A percentile compares a stretch with the other conserved stretches of the same genome.
These are phyloP conservation scores for Ariolimax columbianus DNA, from an alignment of 2,888 invertebrate genomes.

Conservation along the genomic window DNA sequence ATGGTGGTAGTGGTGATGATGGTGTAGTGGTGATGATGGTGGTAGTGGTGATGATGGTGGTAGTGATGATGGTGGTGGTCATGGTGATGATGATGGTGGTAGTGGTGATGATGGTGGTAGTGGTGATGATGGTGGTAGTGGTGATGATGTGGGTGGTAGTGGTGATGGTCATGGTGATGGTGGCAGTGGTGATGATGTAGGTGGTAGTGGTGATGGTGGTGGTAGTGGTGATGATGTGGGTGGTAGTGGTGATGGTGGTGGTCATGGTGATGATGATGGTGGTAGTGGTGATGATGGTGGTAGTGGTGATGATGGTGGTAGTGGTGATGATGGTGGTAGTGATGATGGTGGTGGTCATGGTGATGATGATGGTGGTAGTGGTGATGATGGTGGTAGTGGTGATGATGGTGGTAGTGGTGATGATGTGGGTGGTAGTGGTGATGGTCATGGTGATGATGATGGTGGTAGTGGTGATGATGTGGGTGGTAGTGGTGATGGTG, in stretches of 20 bases:
- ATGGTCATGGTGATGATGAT: constrained; percentile 26
- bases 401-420: constrained; percentile 1
- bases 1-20: background rate
- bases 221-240: constrained; percentile 18
- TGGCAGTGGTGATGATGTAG: constrained; percentile 13
- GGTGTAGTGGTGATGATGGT: background rate
- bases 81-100: background rate
- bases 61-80: constrained; percentile 15
- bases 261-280: constrained; percentile 7
- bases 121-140: background rate
- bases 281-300: constrained; percentile 34
- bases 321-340: constrained; percentile 24
- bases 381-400: constrained; percentile 19
- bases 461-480: no score
- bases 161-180: background rate
- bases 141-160: constrained; percentile 16
- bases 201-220: constrained; percentile 16
- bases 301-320: constrained; percentile 7
- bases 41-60: background rate
- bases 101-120: background rate
- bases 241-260: constrained; percentile 31
- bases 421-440: no score
- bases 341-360: constrained; percentile 33
- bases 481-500: no score
- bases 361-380: constrained; percentile 18